Evolutionary conservation across 2,113 vertebrate genomes (phyloP), one percentile per base, ranked within the genome.

Genomic region (Cyrtonyx montezumae): DNA sequence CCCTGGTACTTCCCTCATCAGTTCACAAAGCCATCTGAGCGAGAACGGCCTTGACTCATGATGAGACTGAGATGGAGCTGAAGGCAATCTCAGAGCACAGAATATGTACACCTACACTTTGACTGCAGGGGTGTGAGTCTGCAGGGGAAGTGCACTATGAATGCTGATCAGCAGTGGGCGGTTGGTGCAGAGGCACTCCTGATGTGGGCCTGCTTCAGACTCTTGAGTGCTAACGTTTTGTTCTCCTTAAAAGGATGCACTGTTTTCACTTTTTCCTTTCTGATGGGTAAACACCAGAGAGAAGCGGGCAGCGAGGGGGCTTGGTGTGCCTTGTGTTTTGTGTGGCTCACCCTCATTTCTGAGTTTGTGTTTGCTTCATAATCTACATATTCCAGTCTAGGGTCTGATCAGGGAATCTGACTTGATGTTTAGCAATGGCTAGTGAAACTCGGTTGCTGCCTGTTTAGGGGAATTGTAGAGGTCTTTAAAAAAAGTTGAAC

Each of bases 261-360:
- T 78, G 13, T 85, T 93, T 49, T 45, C 90, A 40, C 30, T 53
- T 93, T 88, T 92, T 79, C 49, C 15, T 78, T 83, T 93, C 78
- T 4, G 3, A 56, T 88, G 73, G 10, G 43, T 75, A 81, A 93
- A 79, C 34, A 40, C 30, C 67, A n/a, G 46, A 69, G 74, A 87
- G 67, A 68, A 45, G 25, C n/a, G 70, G 77, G 56, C 40, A 51
- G 49, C 1, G 12, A 74, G 84, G 56, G 63, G 84, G 59, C 45
- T 62, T 83, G 55, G 25, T 53, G 34, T 23, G 23, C 11, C n/a
- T 84, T 23, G 37, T 90, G 40, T 61, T 93, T 79, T 43, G 11
- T 78, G 20, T 58, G 36, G 45, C 80, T 94, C 43, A 25, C 66
- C 51, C 94, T 80, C 70, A 34, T 80, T 88, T 66, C 88, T 84